phyloP scores from a whole-genome alignment of 1,140 invertebrate species.

The Charaxes varanes region DNA sequence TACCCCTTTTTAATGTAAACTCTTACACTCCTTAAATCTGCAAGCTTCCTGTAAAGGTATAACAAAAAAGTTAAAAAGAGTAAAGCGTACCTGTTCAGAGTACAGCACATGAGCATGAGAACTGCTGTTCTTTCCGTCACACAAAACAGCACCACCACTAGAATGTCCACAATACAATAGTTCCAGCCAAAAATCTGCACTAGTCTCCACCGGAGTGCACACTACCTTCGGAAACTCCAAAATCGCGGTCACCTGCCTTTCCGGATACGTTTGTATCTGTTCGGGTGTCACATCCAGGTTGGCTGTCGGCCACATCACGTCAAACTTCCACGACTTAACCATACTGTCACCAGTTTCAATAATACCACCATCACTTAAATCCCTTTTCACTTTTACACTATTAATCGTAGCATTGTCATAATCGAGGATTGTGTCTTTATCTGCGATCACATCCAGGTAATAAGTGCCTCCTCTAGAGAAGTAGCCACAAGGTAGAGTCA shows the following conservation, averaged over 20 bases:
- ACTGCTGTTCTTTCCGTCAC: conserved; percentile 66
- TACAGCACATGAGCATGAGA: conserved; percentile 64
- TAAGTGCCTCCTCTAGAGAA: conserved; percentile 79
- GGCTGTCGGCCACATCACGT: conserved; percentile 86
- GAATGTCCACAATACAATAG: conserved; percentile 85
- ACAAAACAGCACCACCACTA: conserved; percentile 60
- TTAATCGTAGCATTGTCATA: conserved; percentile 44
- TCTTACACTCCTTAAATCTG: too few species aligned
- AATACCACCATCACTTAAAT: conserved; percentile 39
- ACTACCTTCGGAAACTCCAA: conserved; percentile 82
- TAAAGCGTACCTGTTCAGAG: conserved; percentile 70
- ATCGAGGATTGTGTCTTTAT: conserved; percentile 64
- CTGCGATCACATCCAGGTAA: conserved; percentile 53
- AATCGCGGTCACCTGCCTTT: conserved; percentile 79
- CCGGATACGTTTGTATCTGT: conserved; percentile 85
- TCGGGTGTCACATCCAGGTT: conserved; percentile 82
- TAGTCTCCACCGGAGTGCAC: conserved; percentile 76
- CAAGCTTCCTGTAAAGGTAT: too few species aligned
- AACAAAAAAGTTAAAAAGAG: too few species aligned
- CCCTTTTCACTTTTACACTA: conserved; percentile 38
- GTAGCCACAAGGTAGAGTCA: conserved; percentile 81
- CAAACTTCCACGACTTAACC: conserved; percentile 76
- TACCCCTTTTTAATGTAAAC: too few species aligned
- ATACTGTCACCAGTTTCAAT: conserved; percentile 60
- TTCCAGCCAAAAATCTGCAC: conserved; percentile 83